Evolutionary conservation across 2,888 invertebrate genomes (phyloP), one percentile per base, ranked within the genome.

Genomic region (Ernsta delagoae): DNA sequence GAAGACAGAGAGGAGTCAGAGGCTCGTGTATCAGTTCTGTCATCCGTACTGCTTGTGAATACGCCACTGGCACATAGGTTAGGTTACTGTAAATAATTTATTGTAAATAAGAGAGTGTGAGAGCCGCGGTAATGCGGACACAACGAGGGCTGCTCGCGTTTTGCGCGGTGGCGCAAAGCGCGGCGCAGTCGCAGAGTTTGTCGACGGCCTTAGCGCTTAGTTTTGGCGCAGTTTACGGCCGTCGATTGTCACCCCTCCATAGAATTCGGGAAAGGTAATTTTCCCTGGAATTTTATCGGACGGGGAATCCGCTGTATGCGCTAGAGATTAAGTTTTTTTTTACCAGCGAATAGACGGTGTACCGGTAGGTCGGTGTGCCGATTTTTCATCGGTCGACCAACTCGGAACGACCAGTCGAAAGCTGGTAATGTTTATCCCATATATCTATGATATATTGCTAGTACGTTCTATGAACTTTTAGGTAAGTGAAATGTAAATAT

Each of bases 11-110:
- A 95, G 99, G 75, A 98, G 99, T 77, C 99, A 99, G 92, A 95
- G 99, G 85, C 95, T 99, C 79, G 99, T 99, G 73, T 99, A 99
- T 93, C 99, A 99, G 93, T 99, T 99, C 93, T 99, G 99, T 88
- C 97, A 98, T 87, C 98, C 98, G 16, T 99, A 99, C 91, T 96
- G 96, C 84, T 95, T 98, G 86, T 98, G 96, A 95, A 84, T 77
- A 78, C 77, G 80, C 75, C 72, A 74, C 75, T 75, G 45, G 45
- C 65, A 70, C 69, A 70, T 82, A 78, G 75, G 79, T 82, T 87
- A 85, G 80, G 84, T 85, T 83, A 78, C 70, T 86, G 85, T 88
- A 86, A 79, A 86, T 87, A 80, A 84, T 79, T 82, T 79, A 79
- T 83, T 83, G 79, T 83, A 82, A 78, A 81, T 81, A 83, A 72